These are phyloP conservation scores for Drosophila meridiana DNA, from an alignment of 2,888 invertebrate species.

Conservation along the genomic window DNA sequence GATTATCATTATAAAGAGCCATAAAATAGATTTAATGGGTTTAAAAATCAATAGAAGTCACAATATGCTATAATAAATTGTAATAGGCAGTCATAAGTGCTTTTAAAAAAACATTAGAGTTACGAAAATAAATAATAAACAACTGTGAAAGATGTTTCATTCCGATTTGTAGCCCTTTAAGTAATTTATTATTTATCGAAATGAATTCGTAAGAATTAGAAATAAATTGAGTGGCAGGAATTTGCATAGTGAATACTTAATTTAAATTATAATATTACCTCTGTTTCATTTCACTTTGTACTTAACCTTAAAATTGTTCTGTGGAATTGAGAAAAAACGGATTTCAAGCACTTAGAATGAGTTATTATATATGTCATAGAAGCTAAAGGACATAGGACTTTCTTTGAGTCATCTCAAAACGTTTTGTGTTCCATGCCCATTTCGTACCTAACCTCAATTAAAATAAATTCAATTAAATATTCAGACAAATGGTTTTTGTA, in stretches of 20 bases:
- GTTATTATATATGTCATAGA: not conserved
- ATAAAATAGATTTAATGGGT: not conserved
- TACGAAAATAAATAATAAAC: not conserved
- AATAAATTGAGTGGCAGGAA: not conserved
- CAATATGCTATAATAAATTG: not conserved
- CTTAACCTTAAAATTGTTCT: not conserved
- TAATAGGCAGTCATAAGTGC: not conserved
- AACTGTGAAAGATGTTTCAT: not conserved
- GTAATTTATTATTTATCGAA: too few species aligned
- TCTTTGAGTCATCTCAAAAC: not conserved
- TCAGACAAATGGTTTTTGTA: not conserved
- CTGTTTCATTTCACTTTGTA: constrained; percentile 4
- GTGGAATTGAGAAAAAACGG: not conserved
- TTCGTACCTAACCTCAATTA: not conserved
- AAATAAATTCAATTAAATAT: not conserved
- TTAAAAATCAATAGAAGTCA: not conserved
- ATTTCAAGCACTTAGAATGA: not conserved
- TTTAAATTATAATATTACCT: too few species aligned
- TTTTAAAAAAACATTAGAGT: not conserved
- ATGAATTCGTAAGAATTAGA: too few species aligned
- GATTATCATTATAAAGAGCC: constrained; percentile 11
- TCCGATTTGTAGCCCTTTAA: not conserved
- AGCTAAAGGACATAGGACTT: too few species aligned
- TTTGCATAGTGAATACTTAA: not conserved
- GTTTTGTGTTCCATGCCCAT: not conserved